A percentile compares a stretch with the other conserved stretches of the same genome.
phyloP scores from a whole-genome alignment of 2,797 vertebrate genomes.

The Echiichthys vipera region DNA sequence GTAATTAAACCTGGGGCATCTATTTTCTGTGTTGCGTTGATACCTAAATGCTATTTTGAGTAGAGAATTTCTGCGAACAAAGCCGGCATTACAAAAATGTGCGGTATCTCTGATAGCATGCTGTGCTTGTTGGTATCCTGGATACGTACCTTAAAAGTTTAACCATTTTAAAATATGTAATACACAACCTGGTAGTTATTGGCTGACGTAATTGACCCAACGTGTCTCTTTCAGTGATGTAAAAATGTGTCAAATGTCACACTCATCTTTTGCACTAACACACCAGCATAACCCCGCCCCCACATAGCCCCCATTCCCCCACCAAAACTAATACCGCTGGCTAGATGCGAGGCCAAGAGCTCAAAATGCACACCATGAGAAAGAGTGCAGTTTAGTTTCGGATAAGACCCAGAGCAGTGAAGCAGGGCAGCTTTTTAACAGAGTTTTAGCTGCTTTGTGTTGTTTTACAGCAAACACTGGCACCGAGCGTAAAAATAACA shows the following conservation, averaged over 20 bases:
- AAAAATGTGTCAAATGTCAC: conserved; percentile 65
- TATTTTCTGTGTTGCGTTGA: conserved; percentile 52
- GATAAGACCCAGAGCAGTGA: conserved; percentile 49
- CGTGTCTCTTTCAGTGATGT: conserved; percentile 50
- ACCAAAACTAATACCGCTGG: conserved; percentile 51
- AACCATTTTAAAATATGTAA: conserved; percentile 18
- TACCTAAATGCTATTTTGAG: conserved; percentile 45
- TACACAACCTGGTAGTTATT: conserved; percentile 32
- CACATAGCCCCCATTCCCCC: conserved; percentile 27
- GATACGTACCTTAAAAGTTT: conserved; percentile 2
- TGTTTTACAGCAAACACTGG: conserved; percentile 60
- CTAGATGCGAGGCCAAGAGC: conserved; percentile 51
- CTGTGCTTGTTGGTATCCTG: conserved; percentile 1
- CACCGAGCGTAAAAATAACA: conserved; percentile 54
- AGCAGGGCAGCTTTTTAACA: conserved; percentile 43
- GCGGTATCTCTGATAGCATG: neutral
- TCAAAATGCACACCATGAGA: conserved; percentile 55
- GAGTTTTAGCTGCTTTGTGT: conserved; percentile 59
- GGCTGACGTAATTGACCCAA: conserved; percentile 43
- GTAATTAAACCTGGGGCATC: conserved; percentile 64
- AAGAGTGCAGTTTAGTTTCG: conserved; percentile 14
- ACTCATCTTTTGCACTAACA: conserved; percentile 49
- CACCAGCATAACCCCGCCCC: conserved; percentile 37
- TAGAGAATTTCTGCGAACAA: conserved; percentile 21
- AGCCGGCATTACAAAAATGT: neutral